Conservation (phyloP, 2,888 invertebrate genomes). For the Sturmia bella region DNA sequence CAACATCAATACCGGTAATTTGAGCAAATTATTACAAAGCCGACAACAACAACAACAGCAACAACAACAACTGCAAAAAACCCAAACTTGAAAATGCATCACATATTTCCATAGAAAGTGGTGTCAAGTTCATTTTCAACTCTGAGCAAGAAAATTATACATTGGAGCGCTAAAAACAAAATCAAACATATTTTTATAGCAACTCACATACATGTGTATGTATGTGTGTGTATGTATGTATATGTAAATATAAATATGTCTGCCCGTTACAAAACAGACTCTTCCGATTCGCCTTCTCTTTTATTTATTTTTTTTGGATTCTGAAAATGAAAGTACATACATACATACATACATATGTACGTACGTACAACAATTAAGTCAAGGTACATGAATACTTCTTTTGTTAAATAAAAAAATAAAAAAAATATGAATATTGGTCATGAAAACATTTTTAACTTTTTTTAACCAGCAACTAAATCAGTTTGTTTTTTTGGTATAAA, state of each 20-base stretch:
- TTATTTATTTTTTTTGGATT: neutral
- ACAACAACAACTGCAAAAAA: slow-evolving; percentile 31
- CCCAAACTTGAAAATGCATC: slow-evolving; percentile 55
- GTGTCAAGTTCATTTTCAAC: slow-evolving; percentile 60
- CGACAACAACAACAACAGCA: slow-evolving; percentile 6
- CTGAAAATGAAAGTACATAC: slow-evolving; percentile 26
- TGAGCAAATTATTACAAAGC: slow-evolving; percentile 32
- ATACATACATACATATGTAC: no score
- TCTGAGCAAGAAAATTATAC: slow-evolving; percentile 19
- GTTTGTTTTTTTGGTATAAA: neutral
- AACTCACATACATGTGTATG: neutral
- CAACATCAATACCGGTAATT: slow-evolving; percentile 22
- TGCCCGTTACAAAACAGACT: slow-evolving; percentile 34
- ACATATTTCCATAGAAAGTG: slow-evolving; percentile 57
- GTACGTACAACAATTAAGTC: slow-evolving; percentile 22
- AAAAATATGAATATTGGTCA: neutral
- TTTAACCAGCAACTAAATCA: no score
- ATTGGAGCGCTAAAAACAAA: slow-evolving; percentile 4
- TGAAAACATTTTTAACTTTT: neutral
- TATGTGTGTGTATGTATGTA: neutral
- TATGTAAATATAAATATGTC: neutral
- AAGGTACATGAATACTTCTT: slow-evolving; percentile 42
- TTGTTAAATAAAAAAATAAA: neutral
- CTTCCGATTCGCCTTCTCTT: slow-evolving; percentile 8
- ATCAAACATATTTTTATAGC: neutral